Base-by-base conservation (phyloP, 2,113 vertebrate species). In the Hyaena hyaena region DNA sequence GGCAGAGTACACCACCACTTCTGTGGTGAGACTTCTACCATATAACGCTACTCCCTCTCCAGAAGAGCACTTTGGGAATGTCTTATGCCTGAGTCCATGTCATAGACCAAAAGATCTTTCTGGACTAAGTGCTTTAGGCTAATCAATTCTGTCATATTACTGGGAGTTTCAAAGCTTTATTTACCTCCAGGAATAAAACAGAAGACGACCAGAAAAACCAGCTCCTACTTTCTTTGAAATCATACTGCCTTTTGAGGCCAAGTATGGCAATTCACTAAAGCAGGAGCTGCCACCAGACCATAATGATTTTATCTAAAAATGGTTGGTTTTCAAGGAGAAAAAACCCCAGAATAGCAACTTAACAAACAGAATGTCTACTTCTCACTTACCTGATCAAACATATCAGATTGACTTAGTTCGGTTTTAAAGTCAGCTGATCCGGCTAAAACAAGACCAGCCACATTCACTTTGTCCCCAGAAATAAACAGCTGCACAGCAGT, bases 371-470 rank as follows among this genome's bases (percentile, higher is more conserved):
- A 26, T 45, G 76, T 24, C 33, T 88, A 86, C 58, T 61, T 88
- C 63, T 96, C 69, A 98, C 99, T 99, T 98, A 99, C 99, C 99
- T 99, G 99, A 98, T 99, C 99, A 97, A 99, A 99, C 99, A 99
- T 99, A 98, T 99, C 99, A 4, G 99, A 99, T 68, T 99, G 99
- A 98, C 99, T 99, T 96, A 99, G 99, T 97, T 99, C 99, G 0
- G 99, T 99, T 99, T 99, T 99, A 98, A 99, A 99, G 98, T 99
- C 99, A 15, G 99, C 99, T 31, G 99, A 99, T 11, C 99, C 99
- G 95, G 99, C 99, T 96, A 99, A 98, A 96, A 99, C 99, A 91
- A 99, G 99, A 98, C 99, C 99, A 33, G 99, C 99, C 98, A 99
- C 99, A 87, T 99, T 99, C 98, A 99, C 99, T 98, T 99, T 99